These are phyloP conservation scores for Lymantria monacha DNA, from an alignment of 2,888 invertebrate genomes.

Conservation along the genomic window DNA sequence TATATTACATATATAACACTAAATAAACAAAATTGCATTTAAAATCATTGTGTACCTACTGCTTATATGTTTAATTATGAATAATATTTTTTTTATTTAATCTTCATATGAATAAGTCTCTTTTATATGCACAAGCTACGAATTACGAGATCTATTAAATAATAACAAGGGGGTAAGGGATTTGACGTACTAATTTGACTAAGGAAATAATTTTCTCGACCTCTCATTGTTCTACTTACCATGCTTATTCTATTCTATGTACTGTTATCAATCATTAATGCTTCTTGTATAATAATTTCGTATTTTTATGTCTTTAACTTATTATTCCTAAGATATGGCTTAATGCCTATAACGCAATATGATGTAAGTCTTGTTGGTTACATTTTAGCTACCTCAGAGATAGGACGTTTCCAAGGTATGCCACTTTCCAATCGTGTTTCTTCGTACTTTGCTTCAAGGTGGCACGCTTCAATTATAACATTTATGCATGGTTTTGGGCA, in stretches of 20 bases:
- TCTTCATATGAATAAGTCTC: no score
- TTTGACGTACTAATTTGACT: no score
- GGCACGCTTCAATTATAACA: constrained; percentile 65
- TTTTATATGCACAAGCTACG: no score
- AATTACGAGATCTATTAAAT: no score
- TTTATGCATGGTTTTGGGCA: constrained; percentile 63
- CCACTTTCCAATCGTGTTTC: constrained; percentile 53
- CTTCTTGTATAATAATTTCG: constrained; percentile 33
- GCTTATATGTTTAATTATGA: neutral
- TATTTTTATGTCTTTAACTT: constrained; percentile 24
- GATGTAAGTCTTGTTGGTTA: constrained; percentile 45
- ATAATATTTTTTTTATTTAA: no score
- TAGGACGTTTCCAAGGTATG: constrained; percentile 96
- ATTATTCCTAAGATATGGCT: constrained; percentile 6
- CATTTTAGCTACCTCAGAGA: constrained; percentile 92
- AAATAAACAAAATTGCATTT: no score
- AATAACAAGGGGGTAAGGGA: no score
- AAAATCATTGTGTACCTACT: neutral
- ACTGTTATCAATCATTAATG: constrained; percentile 27
- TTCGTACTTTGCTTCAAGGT: constrained; percentile 70
- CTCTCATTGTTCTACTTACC: constrained; percentile 21
- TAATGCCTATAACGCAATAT: constrained; percentile 24
- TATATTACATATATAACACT: neutral
- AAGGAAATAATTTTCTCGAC: neutral
- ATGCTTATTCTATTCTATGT: constrained; percentile 30